Evolutionary conservation across 2,797 vertebrate genomes (phyloP).

Genomic region (Threskiornis aethiopicus): DNA sequence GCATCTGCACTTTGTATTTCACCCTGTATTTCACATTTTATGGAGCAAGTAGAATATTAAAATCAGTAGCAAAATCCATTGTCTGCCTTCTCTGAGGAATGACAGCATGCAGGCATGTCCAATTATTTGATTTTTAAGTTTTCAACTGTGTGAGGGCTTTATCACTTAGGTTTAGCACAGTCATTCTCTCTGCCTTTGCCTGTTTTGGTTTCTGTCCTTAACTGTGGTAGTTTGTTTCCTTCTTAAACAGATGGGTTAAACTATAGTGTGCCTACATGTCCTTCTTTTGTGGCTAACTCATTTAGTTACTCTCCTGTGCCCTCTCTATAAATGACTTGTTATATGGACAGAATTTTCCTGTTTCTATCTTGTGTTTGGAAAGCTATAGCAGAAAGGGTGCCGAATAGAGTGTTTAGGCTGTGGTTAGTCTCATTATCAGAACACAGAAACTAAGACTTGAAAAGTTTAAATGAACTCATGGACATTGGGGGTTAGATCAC

Average conservation of each 20-base stretch:
- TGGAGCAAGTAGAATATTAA: background rate
- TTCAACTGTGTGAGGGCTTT: background rate
- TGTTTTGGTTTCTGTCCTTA: background rate
- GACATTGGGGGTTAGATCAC: background rate
- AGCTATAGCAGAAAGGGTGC: background rate
- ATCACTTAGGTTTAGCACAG: background rate
- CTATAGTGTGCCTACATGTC: too few species aligned
- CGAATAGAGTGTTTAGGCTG: background rate
- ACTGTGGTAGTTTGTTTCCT: background rate
- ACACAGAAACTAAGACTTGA: background rate
- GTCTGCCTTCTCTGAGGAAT: background rate
- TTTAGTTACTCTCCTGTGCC: background rate
- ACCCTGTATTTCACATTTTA: background rate
- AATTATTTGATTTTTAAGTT: background rate
- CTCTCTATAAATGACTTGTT: background rate
- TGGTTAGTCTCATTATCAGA: background rate
- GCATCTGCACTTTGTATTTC: background rate
- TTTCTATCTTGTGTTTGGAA: background rate
- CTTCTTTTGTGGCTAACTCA: background rate
- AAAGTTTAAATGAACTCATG: background rate
- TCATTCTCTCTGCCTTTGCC: background rate
- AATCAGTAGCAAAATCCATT: background rate
- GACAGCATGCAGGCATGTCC: background rate
- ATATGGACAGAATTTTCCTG: background rate
- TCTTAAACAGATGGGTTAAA: background rate